These are phyloP conservation scores for Pelusios castaneus DNA, from an alignment of 2,113 vertebrate species.

Conservation along the genomic window DNA sequence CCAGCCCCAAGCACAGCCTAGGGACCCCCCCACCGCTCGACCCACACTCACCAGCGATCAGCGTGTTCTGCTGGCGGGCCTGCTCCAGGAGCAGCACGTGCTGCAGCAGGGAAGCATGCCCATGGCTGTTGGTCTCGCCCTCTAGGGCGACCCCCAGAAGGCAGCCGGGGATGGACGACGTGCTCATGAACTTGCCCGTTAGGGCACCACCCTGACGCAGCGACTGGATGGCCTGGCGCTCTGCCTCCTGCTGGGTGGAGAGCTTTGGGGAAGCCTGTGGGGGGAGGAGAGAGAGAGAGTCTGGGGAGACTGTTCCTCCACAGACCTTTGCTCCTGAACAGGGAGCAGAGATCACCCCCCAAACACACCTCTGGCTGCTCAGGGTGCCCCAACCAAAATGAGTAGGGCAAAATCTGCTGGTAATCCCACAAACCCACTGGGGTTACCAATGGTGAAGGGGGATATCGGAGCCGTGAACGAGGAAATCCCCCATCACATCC, in stretches of 20 bases:
- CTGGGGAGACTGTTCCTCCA: not conserved
- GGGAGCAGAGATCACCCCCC: not conserved
- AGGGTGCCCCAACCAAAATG: not conserved
- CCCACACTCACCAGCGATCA: slow-evolving; percentile 85
- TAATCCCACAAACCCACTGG: not conserved
- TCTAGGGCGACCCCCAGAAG: slow-evolving; percentile 84
- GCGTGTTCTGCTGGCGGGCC: slow-evolving; percentile 91
- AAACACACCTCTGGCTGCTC: not conserved
- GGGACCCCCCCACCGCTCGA: not conserved
- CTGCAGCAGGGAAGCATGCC: slow-evolving; percentile 90
- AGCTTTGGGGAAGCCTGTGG: slow-evolving; percentile 86
- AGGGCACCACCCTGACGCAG: slow-evolving; percentile 87
- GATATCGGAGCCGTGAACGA: not conserved
- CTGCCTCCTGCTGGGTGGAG: slow-evolving; percentile 88
- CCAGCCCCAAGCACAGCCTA: too few species aligned
- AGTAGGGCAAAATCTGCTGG: not conserved
- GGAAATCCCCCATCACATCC: not conserved
- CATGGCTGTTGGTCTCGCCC: slow-evolving; percentile 79
- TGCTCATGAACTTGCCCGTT: slow-evolving; percentile 90
- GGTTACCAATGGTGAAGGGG: not conserved
- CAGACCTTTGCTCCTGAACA: not conserved
- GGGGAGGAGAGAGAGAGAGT: not conserved
- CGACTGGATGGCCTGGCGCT: slow-evolving; percentile 86
- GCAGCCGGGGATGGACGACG: slow-evolving; percentile 88
- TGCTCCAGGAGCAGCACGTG: slow-evolving; percentile 94